Base-by-base conservation (phyloP, 2,888 invertebrate genomes). In the Nowickia ferox region DNA sequence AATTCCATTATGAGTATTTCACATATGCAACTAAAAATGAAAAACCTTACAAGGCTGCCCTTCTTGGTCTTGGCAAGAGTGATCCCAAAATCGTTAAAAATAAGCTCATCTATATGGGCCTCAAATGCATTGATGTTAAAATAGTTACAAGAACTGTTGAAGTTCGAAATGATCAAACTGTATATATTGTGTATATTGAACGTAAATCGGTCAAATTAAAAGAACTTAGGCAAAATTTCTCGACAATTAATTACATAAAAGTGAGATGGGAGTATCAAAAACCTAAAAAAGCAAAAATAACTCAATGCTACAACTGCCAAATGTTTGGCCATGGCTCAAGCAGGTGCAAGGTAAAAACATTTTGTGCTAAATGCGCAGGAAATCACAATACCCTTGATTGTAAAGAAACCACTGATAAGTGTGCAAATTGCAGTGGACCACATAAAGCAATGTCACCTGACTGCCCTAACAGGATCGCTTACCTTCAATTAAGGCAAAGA, bases 1-100 rank as follows among this genome's bases (percentile, higher is more conserved):
- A 48, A 40, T 40, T 68, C 38, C 57, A 59, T 2, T 38, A 1
- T 46, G 71, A 71, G 17, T 19, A 22, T 71, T 57, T 71, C 38
- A 71, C 22, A 22, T 71, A 71, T 44, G 22, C 71, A 1, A 1
- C 71, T 2, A 71, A 57, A 55, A 22, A 71, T 38, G 19, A 71
- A 44, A 57, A 57, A 11, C 55, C 57, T 42, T 71, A 71, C 19
- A 71, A 71, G 19, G 71, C 42, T 9, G 71, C 42, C 2, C 42
- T 71, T 5, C 57, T 42, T 42, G 22, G 57, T 2, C 22, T 42
- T 10, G 71, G 57, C 13, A 71, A 22, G 22, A 22, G 22, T 22
- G 22, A 22, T 22, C 22, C 22, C 22, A 22, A 22, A 71, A 40
- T 30, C 9, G 10, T 71, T 19, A 19, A 57, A 8, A 44, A 17